Percentiles rank a stretch among this genome's conserved stretches.
Conservation (phyloP, 2,113 vertebrate genomes). For the Corydoras maculifer region DNA sequence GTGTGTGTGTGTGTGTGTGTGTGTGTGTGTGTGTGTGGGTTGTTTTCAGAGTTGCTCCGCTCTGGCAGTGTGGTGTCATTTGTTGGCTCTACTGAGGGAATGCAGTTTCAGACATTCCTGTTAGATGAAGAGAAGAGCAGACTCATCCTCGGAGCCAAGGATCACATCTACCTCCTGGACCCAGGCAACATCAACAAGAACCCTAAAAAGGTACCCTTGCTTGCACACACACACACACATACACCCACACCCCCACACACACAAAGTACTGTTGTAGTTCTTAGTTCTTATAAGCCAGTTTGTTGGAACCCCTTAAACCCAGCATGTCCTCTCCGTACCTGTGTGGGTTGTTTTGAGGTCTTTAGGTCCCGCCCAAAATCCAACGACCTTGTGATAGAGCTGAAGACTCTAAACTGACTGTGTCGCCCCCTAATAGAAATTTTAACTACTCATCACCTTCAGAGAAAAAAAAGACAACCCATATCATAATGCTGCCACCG, state of each 20-base stretch:
- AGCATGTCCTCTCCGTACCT: too few relatives aligned
- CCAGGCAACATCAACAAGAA: constrained; percentile 81
- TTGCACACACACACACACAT: constrained; percentile 16
- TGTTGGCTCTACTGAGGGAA: constrained; percentile 75
- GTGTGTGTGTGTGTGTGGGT: constrained; percentile 10
- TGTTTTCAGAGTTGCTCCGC: constrained; percentile 75
- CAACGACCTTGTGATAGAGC: too few relatives aligned
- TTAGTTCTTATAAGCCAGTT: background rate
- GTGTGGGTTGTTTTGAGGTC: too few relatives aligned
- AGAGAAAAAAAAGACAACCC: too few relatives aligned
- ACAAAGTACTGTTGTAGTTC: background rate
- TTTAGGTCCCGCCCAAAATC: too few relatives aligned
- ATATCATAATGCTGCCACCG: too few relatives aligned
- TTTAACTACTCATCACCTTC: too few relatives aligned
- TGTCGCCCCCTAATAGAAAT: too few relatives aligned
- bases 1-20: constrained; percentile 1
- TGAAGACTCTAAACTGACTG: too few relatives aligned
- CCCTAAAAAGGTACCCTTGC: constrained; percentile 74
- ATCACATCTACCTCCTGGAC: constrained; percentile 86
- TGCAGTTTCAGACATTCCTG: constrained; percentile 86
- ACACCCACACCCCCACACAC: constrained; percentile 4
- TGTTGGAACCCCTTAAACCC: too few relatives aligned
- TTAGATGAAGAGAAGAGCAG: constrained; percentile 88
- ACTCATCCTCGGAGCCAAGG: constrained; percentile 82
- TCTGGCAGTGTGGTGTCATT: constrained; percentile 84